Evolutionary conservation across 2,797 vertebrate genomes (phyloP).

Genomic region (Lacerta bilineata): DNA sequence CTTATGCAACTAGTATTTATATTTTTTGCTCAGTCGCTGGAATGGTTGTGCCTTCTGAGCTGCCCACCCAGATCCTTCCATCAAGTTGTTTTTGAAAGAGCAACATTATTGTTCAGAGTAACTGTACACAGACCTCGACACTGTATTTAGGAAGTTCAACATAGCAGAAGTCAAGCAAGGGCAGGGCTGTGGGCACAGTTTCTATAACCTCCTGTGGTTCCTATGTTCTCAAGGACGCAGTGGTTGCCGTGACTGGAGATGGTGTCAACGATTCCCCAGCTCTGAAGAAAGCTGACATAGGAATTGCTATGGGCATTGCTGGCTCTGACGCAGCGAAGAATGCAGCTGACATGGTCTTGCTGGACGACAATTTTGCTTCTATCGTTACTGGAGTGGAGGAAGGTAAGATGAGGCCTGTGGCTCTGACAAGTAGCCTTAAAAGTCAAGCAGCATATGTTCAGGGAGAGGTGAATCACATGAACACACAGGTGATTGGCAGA

Average conservation of each 20-base stretch:
- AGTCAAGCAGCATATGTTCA: neutral
- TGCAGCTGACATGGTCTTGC: slow-evolving; percentile 84
- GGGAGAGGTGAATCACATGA: neutral
- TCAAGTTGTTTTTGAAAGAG: neutral
- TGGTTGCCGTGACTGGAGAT: slow-evolving; percentile 86
- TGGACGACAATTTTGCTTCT: slow-evolving; percentile 87
- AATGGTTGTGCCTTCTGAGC: neutral
- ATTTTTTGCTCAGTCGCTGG: fast-evolving
- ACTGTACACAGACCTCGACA: neutral
- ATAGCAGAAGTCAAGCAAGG: neutral
- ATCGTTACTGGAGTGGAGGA: slow-evolving; percentile 87
- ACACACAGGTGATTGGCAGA: neutral
- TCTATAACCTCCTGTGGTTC: neutral
- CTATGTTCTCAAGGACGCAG: slow-evolving; percentile 75
- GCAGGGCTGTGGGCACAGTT: too few species aligned
- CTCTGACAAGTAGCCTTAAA: neutral
- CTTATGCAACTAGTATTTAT: neutral
- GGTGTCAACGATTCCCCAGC: slow-evolving; percentile 86
- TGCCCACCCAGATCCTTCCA: neutral
- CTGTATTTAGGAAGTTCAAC: neutral
- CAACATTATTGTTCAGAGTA: neutral
- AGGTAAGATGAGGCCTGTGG: slow-evolving; percentile 71
- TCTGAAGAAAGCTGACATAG: slow-evolving; percentile 86
- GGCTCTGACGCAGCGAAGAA: slow-evolving; percentile 86
- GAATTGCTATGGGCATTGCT: slow-evolving; percentile 86